Conservation (phyloP, 1,140 invertebrate genomes). For the Myzus persicae region DNA sequence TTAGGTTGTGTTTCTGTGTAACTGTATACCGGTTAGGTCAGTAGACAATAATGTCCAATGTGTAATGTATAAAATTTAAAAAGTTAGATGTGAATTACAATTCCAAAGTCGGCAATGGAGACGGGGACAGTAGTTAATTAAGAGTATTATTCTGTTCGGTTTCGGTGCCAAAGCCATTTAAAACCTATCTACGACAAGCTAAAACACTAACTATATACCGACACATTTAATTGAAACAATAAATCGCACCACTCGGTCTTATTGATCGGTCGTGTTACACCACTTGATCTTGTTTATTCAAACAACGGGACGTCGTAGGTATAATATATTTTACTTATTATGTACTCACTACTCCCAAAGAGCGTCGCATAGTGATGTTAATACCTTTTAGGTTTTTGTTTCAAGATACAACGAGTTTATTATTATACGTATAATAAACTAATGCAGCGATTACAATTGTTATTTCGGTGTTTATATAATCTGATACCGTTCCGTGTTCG, state of each 20-base stretch:
- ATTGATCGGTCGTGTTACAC: constrained; percentile 34
- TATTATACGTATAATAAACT: no score
- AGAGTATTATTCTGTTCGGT: constrained; percentile 48
- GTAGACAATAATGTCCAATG: neutral
- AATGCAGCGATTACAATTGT: neutral
- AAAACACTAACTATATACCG: constrained; percentile 54
- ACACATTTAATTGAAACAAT: constrained; percentile 58
- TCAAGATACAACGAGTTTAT: neutral
- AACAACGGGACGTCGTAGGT: neutral
- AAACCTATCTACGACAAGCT: constrained; percentile 51
- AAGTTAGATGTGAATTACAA: constrained; percentile 18
- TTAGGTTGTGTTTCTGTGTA: neutral
- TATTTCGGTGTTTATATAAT: neutral
- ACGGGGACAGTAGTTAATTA: constrained; percentile 49
- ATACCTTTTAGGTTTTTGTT: neutral
- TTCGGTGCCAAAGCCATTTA: constrained; percentile 55
- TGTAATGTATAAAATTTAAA: neutral
- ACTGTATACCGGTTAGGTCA: constrained; percentile 30
- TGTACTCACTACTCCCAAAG: neutral
- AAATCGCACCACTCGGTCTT: constrained; percentile 42
- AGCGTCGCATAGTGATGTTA: neutral
- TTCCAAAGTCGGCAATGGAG: constrained; percentile 13
- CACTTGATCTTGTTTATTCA: constrained; percentile 34
- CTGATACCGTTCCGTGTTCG: no score
- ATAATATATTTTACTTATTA: neutral